Percentiles rank a stretch among this genome's conserved stretches.
phyloP scores from a whole-genome alignment of 1,140 invertebrate species.

The Yoshiicerus persimilis region DNA sequence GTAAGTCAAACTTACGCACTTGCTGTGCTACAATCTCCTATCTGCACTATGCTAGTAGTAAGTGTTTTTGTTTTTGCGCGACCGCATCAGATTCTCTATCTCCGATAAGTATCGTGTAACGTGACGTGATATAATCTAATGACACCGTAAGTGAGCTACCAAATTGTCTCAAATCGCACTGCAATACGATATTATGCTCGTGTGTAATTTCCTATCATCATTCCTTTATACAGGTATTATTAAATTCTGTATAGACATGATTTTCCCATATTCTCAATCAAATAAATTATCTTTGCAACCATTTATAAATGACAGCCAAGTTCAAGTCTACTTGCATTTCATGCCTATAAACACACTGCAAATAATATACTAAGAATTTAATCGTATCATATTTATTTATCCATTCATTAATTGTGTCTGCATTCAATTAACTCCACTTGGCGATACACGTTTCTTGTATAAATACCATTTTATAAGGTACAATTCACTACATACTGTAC shows the following conservation, averaged over 20 bases:
- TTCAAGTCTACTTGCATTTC: no score
- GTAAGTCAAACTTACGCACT: neutral
- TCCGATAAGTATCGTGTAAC: neutral
- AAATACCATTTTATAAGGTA: no score
- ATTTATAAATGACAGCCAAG: neutral
- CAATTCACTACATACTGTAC: no score
- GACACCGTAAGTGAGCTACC: slow-evolving; percentile 17
- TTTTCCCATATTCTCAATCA: neutral
- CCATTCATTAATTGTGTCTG: no score
- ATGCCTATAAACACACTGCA: neutral
- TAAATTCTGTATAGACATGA: neutral
- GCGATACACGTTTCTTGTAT: no score
- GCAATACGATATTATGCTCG: neutral
- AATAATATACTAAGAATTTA: no score
- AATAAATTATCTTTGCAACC: neutral
- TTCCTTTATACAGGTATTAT: neutral
- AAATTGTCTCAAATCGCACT: neutral
- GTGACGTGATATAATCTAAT: slow-evolving; percentile 14
- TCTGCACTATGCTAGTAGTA: neutral
- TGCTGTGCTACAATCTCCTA: neutral
- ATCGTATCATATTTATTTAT: no score
- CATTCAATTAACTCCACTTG: no score
- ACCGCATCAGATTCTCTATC: slow-evolving; percentile 1
- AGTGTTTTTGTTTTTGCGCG: neutral
- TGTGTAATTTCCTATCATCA: neutral